phyloP scores from a whole-genome alignment of 2,113 vertebrate genomes.

The Orycteropus afer region DNA sequence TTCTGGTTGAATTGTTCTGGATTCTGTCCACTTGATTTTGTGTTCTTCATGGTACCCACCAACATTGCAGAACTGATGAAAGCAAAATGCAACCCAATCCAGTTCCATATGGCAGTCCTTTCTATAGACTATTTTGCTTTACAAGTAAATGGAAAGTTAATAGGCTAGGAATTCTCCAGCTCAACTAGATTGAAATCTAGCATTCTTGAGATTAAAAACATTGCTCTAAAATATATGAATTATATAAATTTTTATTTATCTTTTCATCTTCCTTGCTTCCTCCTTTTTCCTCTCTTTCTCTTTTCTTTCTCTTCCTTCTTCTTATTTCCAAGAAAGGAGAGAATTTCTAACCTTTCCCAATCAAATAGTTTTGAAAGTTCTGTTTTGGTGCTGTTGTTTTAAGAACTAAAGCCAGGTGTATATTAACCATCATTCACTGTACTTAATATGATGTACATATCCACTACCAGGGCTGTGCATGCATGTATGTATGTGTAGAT shows the following conservation, averaged over 20 bases:
- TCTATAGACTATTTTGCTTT: conserved; percentile 80
- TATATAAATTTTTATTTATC: conserved; percentile 68
- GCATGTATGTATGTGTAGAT: too few relatives aligned
- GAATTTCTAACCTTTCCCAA: conserved; percentile 28
- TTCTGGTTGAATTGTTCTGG: conserved; percentile 69
- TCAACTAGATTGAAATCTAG: conserved; percentile 68
- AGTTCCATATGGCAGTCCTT: conserved; percentile 69
- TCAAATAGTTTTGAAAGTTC: conserved; percentile 54
- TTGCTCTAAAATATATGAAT: conserved; percentile 63
- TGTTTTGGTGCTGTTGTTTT: conserved; percentile 43
- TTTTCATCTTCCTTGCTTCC: neutral
- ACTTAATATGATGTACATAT: neutral
- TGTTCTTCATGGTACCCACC: conserved; percentile 41
- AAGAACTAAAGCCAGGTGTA: conserved; percentile 12
- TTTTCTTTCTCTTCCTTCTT: neutral
- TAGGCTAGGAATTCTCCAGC: conserved; percentile 64
- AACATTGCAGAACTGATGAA: conserved; percentile 66
- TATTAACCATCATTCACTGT: neutral
- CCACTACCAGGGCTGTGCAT: fast-evolving
- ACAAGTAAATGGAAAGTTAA: conserved; percentile 75
- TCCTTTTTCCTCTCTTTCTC: neutral
- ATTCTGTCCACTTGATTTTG: conserved; percentile 75
- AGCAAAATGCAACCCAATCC: neutral
- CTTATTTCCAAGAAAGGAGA: conserved; percentile 28
- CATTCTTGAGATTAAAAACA: conserved; percentile 52